phyloP scores from a whole-genome alignment of 2,797 vertebrate genomes.

The Sparus aurata region DNA sequence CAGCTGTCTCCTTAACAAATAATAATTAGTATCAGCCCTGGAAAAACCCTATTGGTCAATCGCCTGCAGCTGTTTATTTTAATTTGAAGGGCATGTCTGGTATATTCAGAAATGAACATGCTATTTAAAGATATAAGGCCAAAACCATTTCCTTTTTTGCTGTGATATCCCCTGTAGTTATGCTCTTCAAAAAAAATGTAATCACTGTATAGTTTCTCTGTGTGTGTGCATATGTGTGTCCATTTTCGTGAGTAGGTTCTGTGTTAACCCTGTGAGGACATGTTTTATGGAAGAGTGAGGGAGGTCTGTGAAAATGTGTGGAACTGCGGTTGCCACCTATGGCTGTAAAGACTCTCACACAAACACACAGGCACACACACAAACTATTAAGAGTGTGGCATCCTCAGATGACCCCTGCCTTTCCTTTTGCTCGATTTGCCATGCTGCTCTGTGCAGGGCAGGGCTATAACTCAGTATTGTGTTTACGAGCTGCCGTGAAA shows the following conservation, averaged over 20 bases:
- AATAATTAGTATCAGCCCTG: no score
- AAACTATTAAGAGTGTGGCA: slow-evolving; percentile 51
- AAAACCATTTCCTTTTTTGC: no score
- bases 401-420: slow-evolving; percentile 60
- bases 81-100: not conserved
- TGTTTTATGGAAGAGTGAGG: slow-evolving; percentile 16
- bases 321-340: slow-evolving; percentile 23
- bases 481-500: slow-evolving; percentile 62
- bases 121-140: not conserved
- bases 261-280: not conserved
- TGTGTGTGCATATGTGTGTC: no score
- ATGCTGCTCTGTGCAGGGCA: slow-evolving; percentile 41
- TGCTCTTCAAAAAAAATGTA: not conserved
- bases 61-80: not conserved
- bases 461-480: slow-evolving; percentile 56
- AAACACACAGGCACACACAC: slow-evolving; percentile 10
- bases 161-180: not conserved
- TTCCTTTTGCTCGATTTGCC: slow-evolving; percentile 40
- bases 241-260: not conserved
- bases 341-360: slow-evolving; percentile 28
- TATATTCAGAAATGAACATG: not conserved
- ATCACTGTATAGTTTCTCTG: not conserved
- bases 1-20: not conserved
- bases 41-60: not conserved
- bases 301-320: slow-evolving; percentile 22